Conservation (phyloP, 2,888 invertebrate species). For the Rhopalosiphum nymphaeae region DNA sequence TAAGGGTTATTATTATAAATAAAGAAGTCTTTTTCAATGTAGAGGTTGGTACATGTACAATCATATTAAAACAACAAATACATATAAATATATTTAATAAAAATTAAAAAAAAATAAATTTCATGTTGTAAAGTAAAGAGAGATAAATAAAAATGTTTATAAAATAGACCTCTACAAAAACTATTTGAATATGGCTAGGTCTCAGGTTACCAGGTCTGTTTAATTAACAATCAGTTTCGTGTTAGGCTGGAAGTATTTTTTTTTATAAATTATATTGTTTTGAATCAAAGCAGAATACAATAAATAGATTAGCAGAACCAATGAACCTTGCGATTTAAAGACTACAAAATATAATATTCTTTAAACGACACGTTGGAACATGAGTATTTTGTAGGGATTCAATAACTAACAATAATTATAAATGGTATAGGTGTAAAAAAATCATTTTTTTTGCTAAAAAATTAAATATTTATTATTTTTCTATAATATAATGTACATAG, state of each 20-base stretch:
- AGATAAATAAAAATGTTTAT: not conserved
- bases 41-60: no score
- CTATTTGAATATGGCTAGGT: not conserved
- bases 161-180: not conserved
- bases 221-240: not conserved
- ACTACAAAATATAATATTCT: not conserved
- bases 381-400: not conserved
- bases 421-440: not conserved
- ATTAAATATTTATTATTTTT: constrained; percentile 38
- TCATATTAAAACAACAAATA: no score
- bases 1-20: no score
- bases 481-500: not conserved
- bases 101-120: no score
- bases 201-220: no score
- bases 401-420: not conserved
- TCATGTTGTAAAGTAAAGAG: not conserved
- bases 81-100: no score
- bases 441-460: not conserved
- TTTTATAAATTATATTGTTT: not conserved
- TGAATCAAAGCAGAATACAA: not conserved
- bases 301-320: not conserved
- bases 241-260: not conserved
- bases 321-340: not conserved
- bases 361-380: not conserved
- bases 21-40: no score